These are phyloP conservation scores for Eulemur mongoz DNA, from an alignment of 2,797 vertebrate species.

Conservation along the genomic window DNA sequence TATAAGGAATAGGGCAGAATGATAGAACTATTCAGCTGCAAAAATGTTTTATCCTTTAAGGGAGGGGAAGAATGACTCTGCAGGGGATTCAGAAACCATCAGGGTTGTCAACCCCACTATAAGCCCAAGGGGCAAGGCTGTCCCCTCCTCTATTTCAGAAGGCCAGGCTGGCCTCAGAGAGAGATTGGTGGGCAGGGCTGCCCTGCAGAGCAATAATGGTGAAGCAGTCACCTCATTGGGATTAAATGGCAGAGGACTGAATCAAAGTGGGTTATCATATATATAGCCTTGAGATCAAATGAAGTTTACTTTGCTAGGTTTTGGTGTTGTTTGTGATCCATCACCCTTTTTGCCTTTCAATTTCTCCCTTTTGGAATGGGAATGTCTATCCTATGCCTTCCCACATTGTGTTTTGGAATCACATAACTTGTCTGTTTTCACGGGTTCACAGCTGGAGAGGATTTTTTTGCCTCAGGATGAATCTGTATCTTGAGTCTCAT, in stretches of 20 bases:
- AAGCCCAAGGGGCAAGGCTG: neutral
- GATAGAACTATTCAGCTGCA: neutral
- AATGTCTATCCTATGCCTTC: neutral
- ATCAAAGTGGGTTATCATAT: neutral
- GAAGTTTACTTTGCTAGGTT: neutral
- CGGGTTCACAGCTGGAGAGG: neutral
- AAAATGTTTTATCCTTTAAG: neutral
- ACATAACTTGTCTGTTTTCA: neutral
- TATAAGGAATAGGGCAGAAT: neutral
- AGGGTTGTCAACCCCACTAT: fast-evolving
- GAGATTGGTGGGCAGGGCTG: fast-evolving
- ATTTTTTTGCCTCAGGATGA: neutral
- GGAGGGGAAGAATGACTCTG: neutral
- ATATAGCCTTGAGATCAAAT: neutral
- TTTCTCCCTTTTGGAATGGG: neutral
- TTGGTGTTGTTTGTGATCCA: neutral
- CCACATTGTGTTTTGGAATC: neutral
- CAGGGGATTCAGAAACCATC: neutral
- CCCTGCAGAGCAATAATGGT: neutral
- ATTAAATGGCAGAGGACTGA: neutral
- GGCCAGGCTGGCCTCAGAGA: neutral
- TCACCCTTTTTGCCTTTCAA: neutral
- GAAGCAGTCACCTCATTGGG: neutral
- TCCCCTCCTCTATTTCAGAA: neutral
- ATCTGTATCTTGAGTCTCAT: neutral